Conservation (phyloP, 2,888 invertebrate species). For the Argyresthia goedartella region DNA sequence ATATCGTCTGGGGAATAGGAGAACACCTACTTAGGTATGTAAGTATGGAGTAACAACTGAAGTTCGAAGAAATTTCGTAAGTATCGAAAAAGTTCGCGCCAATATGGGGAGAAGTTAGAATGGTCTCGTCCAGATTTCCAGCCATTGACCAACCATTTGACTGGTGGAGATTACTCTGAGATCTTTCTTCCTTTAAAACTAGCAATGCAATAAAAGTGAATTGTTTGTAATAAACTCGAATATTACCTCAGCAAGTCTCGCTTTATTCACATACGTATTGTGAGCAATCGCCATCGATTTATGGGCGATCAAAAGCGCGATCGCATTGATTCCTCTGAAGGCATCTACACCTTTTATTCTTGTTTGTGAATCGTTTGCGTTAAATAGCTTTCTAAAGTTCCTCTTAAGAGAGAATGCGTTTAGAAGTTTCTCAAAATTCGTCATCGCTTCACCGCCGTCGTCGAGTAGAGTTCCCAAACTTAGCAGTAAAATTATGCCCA, state of each 20-base stretch:
- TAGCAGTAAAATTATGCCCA: slow-evolving; percentile 43
- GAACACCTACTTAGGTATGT: too few relatives aligned
- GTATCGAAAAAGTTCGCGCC: too few relatives aligned
- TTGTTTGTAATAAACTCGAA: too few relatives aligned
- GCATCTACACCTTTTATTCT: slow-evolving; percentile 66
- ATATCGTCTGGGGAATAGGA: too few relatives aligned
- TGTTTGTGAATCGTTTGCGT: slow-evolving; percentile 41
- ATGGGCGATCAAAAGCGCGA: slow-evolving; percentile 67
- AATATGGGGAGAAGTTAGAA: too few relatives aligned
- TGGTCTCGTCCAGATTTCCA: too few relatives aligned
- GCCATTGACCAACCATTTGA: too few relatives aligned
- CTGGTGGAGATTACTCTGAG: too few relatives aligned
- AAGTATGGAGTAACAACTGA: too few relatives aligned
- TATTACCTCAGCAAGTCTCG: slow-evolving; percentile 63
- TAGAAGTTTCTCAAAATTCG: slow-evolving; percentile 59
- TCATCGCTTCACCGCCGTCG: slow-evolving; percentile 50
- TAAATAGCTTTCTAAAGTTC: slow-evolving; percentile 54
- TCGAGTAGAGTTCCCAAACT: slow-evolving; percentile 53
- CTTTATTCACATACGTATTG: slow-evolving; percentile 70
- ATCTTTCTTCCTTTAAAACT: too few relatives aligned
- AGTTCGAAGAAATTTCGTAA: not conserved
- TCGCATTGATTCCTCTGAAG: slow-evolving; percentile 63
- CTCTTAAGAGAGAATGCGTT: slow-evolving; percentile 64
- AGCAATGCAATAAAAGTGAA: too few relatives aligned
- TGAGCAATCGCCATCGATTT: slow-evolving; percentile 73